Conservation (phyloP, 2,797 vertebrate species). For the Babyrousa celebensis region DNA sequence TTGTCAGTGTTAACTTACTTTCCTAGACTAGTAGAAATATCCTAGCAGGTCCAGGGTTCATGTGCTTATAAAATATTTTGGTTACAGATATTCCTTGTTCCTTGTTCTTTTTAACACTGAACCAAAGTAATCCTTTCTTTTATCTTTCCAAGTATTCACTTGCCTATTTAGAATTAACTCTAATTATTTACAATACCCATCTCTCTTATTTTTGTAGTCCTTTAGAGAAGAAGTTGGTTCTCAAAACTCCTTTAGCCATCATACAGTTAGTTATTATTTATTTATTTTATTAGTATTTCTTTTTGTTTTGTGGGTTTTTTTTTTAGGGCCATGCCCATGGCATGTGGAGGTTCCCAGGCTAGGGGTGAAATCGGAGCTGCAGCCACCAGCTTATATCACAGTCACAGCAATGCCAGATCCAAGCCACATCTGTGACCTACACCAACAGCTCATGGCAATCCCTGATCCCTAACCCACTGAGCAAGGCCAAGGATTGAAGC, state of each 20-base stretch:
- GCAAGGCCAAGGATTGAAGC: too few species aligned
- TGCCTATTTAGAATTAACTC: neutral
- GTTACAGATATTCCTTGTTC: neutral
- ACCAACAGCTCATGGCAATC: too few species aligned
- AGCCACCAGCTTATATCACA: too few species aligned
- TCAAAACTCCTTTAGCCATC: constrained; percentile 33
- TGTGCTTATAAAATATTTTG: neutral
- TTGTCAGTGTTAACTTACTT: neutral
- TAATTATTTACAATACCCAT: neutral
- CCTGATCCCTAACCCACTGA: too few species aligned
- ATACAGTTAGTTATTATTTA: neutral
- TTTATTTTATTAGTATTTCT: too few species aligned
- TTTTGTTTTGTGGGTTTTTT: too few species aligned
- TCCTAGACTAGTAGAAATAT: neutral
- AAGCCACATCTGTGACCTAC: too few species aligned
- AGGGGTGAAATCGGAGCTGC: too few species aligned
- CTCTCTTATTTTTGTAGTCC: neutral
- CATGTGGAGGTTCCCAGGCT: too few species aligned
- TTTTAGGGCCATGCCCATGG: too few species aligned
- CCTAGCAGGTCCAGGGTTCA: neutral
- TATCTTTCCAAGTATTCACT: neutral
- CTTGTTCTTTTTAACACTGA: neutral
- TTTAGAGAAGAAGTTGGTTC: constrained; percentile 41
- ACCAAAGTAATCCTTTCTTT: neutral
- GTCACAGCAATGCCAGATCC: too few species aligned